phyloP scores from a whole-genome alignment of 2,797 vertebrate genomes.

The Loriculus beryllinus region DNA sequence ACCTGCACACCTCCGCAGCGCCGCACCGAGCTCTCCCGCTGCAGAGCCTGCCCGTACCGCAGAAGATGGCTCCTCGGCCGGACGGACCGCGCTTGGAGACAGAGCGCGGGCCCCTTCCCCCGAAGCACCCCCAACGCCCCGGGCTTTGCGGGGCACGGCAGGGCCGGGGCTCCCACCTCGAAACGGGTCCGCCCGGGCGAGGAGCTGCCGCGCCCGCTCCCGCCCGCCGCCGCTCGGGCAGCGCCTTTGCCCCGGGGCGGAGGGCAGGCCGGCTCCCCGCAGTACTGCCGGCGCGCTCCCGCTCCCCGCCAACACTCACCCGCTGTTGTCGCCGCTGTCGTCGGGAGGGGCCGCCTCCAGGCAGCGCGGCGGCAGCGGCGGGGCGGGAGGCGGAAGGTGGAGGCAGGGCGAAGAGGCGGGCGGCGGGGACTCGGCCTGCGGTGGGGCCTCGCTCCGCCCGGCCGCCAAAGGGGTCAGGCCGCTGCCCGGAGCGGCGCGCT shows the following conservation, averaged over 20 bases:
- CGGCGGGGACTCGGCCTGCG: background rate
- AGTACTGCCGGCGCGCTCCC: background rate
- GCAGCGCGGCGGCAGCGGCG: background rate
- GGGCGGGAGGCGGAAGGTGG: background rate
- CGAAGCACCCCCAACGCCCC: too few species aligned
- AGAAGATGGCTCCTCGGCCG: background rate
- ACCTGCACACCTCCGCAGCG: fast-evolving
- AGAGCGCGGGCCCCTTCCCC: background rate
- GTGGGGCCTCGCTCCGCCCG: background rate
- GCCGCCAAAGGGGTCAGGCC: background rate
- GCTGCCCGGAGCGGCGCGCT: background rate
- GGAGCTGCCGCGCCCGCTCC: background rate
- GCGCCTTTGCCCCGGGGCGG: background rate
- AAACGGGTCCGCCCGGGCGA: background rate
- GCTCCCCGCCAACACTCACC: background rate
- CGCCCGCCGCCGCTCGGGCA: background rate
- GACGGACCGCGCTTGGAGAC: background rate
- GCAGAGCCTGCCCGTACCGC: fast-evolving
- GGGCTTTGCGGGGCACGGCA: too few species aligned
- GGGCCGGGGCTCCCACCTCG: background rate
- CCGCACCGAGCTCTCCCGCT: background rate
- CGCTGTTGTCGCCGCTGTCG: background rate
- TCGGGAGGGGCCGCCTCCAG: background rate
- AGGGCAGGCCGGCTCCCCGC: background rate
- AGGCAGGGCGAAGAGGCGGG: background rate